These are phyloP conservation scores for Platycercus adscitus DNA, from an alignment of 2,113 vertebrate species.

Conservation along the genomic window DNA sequence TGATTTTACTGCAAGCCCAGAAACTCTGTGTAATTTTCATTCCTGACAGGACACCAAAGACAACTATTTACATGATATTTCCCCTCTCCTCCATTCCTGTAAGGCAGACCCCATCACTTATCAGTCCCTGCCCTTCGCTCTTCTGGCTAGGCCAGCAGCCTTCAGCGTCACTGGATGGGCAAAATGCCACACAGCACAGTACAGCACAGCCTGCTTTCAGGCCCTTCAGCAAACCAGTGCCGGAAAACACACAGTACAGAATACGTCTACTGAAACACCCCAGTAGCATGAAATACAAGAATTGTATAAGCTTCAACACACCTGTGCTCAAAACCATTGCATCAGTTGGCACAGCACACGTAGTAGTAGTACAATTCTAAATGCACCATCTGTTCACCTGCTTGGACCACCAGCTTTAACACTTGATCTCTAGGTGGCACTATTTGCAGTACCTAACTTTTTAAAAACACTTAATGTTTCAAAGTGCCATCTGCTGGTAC, in stretches of 20 bases:
- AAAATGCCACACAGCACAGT: rapidly evolving
- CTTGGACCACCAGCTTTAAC: too few species aligned
- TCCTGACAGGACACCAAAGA: neutral
- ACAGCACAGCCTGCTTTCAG: neutral
- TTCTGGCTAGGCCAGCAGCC: neutral
- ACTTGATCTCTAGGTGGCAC: neutral
- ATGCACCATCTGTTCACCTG: rapidly evolving
- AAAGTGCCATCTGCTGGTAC: neutral
- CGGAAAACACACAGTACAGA: too few species aligned
- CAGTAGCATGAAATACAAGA: neutral
- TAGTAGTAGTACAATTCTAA: rapidly evolving
- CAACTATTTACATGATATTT: neutral
- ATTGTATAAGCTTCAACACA: rapidly evolving
- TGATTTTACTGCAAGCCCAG: neutral
- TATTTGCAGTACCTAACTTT: rapidly evolving
- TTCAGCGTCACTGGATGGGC: neutral
- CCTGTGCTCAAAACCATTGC: rapidly evolving
- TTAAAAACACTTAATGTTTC: neutral
- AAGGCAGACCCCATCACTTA: neutral
- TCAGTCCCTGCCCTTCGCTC: neutral
- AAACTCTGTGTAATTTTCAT: neutral
- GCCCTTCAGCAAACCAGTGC: neutral
- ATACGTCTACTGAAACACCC: rapidly evolving
- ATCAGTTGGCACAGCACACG: rapidly evolving
- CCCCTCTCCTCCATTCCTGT: neutral